Conservation (phyloP, 1,140 invertebrate genomes). For the Armadillidium nasatum region DNA sequence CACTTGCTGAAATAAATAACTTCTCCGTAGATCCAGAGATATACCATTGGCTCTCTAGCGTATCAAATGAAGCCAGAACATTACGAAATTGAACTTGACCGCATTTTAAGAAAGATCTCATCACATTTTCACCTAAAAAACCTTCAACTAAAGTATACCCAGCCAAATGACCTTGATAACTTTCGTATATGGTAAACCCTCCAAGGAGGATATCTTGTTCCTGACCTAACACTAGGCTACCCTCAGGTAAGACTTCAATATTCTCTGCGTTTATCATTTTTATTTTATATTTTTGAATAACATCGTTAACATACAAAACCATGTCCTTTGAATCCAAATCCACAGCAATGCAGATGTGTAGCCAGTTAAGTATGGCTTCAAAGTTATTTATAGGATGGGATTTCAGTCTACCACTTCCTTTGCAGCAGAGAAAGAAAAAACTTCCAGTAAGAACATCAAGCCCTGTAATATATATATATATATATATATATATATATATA, state of each 20-base stretch:
- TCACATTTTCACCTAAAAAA: conserved; percentile 1
- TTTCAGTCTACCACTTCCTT: too few species aligned
- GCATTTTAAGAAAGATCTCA: conserved; percentile 30
- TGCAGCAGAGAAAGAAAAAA: too few species aligned
- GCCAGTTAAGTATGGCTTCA: conserved; percentile 20
- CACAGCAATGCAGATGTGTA: conserved; percentile 32
- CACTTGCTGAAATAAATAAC: background rate
- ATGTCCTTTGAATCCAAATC: conserved; percentile 25
- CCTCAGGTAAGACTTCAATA: conserved; percentile 29
- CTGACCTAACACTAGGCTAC: conserved; percentile 33
- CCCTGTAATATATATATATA: too few species aligned
- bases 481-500: too few species aligned
- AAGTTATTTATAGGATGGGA: too few species aligned
- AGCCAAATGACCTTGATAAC: conserved; percentile 31
- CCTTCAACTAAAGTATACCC: conserved; percentile 24
- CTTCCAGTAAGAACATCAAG: too few species aligned
- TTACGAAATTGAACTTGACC: background rate
- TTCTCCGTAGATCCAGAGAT: conserved; percentile 19
- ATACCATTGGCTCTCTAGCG: conserved; percentile 27
- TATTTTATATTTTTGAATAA: conserved; percentile 20
- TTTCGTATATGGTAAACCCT: conserved; percentile 31
- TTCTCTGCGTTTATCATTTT: background rate
- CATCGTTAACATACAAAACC: conserved; percentile 21
- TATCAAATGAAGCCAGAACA: conserved; percentile 22
- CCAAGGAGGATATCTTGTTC: conserved; percentile 36